Base-by-base conservation (phyloP, 2,888 invertebrate genomes). In the Conomelus anceps region DNA sequence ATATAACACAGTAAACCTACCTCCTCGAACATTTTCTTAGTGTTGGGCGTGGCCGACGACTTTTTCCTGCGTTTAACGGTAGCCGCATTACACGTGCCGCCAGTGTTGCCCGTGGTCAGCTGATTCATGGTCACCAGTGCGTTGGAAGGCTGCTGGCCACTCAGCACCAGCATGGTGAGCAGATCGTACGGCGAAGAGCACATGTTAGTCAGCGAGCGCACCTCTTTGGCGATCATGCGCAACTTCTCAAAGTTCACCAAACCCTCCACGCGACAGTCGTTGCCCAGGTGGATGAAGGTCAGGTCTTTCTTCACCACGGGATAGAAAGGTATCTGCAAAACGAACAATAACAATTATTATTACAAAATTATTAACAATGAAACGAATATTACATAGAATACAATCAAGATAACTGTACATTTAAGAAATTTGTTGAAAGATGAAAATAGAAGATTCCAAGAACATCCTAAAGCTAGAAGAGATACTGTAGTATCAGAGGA, bases 1-100 rank as follows among this genome's bases (percentile, higher is more conserved):
- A 89, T 23, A 90, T 84, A 90, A 88, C 22, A 90, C 22, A 89
- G n/a, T 41, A 7, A 23, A 86, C 91, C 86, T 89, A 94, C 94
- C 94, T 99, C 99, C 93, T 99, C 99, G 93, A 98, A 99, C 98
- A 99, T 99, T 93, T 98, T 99, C 94, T 99, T 99, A 88, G 98
- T 98, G 94, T 99, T 99, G 0, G 98, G 98, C 4, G 98, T 97
- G 26, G 98, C 97, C 29, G 97, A 95, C 0, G 98, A 97, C 93
- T 98, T 97, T 93, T 98, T 98, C 91, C 98, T 95, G 91, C 98
- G 94, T 93, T 98, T 98, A 0, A 98, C 98, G 0, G 98, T 98
- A 0, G 98, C 97, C n/a, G 93, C 92, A 90, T 91, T 93, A 7
- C 93, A 93, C 91, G 93, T 93, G 92, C 97, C 96, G 9, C 96